These are phyloP conservation scores for Rhegmatorhina hoffmannsi DNA, from an alignment of 2,113 vertebrate species.

Conservation along the genomic window DNA sequence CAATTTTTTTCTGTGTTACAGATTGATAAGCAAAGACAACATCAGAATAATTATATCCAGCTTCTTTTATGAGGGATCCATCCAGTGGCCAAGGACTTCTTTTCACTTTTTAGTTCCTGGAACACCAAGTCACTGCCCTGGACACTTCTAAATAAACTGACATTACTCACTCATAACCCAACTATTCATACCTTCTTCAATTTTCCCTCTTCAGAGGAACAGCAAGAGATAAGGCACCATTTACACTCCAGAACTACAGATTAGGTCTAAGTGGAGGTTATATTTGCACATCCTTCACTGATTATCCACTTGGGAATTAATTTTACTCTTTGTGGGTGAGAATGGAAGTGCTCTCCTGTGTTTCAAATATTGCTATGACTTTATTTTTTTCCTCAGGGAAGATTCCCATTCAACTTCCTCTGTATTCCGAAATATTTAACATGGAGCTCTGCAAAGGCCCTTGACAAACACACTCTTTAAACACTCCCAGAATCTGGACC, in stretches of 20 bases:
- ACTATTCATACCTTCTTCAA: background rate
- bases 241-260: background rate
- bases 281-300: background rate
- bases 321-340: background rate
- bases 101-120: background rate
- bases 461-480: background rate
- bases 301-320: background rate
- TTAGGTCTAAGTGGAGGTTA: background rate
- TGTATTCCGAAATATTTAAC: background rate
- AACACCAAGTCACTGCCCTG: background rate
- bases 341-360: background rate
- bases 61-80: background rate
- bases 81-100: background rate
- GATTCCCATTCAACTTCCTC: background rate
- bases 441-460: background rate
- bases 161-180: background rate
- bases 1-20: background rate
- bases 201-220: background rate
- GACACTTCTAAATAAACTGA: background rate
- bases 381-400: background rate
- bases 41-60: background rate
- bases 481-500: background rate
- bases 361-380: background rate
- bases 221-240: background rate
- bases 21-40: background rate